Evolutionary conservation across 2,797 vertebrate genomes (phyloP), one percentile per base, ranked within the genome.

Genomic region (Anguilla marmorata): DNA sequence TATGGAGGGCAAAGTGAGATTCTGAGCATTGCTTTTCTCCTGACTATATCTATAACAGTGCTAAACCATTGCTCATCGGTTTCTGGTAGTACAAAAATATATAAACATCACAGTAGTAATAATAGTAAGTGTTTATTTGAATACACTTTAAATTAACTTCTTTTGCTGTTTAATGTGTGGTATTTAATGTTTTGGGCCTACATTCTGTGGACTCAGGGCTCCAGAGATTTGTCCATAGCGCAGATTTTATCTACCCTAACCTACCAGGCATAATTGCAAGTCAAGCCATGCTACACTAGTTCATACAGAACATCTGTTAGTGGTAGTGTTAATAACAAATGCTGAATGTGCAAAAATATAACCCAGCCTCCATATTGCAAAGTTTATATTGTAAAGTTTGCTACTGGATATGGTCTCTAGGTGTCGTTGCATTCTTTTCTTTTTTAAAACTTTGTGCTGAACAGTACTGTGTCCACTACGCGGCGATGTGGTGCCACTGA

Each of bases 401-500:
- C 37, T 24, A 11, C 45, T 48, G 41, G 37, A 80, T 45, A 41
- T 80, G 41, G 45, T 30, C 79, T 48, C 7, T 50, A 82, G 72
- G 21, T 82, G 79, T 50, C 41, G 19, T 80, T 80, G 37, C 12
- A 41, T 24, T 21, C 11, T 82, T n/a, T 16, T 82, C 24, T 24
- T 82, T 52, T 52, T 52, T 41, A 0, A 41, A 16, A 24, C 16
- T 82, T 7, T 1, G 16, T 48, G 79, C 0, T 50, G 79, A 50
- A 82, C 79, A 50, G 41, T n/a, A 41, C 41, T 82, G 45, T n/a
- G 41, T 82, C 79, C 79, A 50, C 79, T 82, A 50, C 5, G 79
- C 45, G 79, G 79, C 79, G 21, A 21, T 66, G 21, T 21, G 3
- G 30, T 30, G 5, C 19, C 66, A 41, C 2, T 41, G 37, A 41